Conservation (phyloP, 92 coral and sea anemone species). For the Porites lobata region DNA sequence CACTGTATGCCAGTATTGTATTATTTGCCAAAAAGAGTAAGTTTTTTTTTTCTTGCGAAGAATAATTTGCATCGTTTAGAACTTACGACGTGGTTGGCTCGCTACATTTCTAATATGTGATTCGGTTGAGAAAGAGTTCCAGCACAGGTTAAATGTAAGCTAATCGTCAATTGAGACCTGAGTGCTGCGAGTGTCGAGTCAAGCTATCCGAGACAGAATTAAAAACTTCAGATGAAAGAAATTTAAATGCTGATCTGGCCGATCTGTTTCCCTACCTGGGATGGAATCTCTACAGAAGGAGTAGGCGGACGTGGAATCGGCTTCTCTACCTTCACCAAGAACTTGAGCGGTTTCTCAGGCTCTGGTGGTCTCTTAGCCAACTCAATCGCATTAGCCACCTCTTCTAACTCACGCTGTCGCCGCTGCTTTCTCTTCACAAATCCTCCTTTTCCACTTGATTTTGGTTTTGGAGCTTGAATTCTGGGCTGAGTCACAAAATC, state of each 20-base stretch:
- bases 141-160: too few relatives aligned
- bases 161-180: too few relatives aligned
- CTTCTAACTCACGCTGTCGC: constrained; percentile 94
- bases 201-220: too few relatives aligned
- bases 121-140: too few relatives aligned
- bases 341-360: constrained; percentile 86
- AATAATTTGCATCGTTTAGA: too few relatives aligned
- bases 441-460: constrained; percentile 89
- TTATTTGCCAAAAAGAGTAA: too few relatives aligned
- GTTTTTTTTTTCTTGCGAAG: too few relatives aligned
- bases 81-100: too few relatives aligned
- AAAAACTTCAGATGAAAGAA: too few relatives aligned
- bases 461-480: constrained; percentile 98
- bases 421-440: constrained; percentile 96
- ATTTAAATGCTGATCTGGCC: background rate
- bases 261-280: constrained; percentile 73
- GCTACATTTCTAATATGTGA: too few relatives aligned
- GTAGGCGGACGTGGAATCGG: constrained; percentile 99
- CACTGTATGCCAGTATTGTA: too few relatives aligned
- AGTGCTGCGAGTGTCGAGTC: too few relatives aligned
- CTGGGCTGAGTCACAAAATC: constrained; percentile 98
- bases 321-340: constrained; percentile 96
- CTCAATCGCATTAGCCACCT: constrained; percentile 93
- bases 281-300: constrained; percentile 96
- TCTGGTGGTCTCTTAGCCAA: constrained; percentile 84